Percentiles rank a stretch among this genome's conserved stretches.
Conservation (phyloP, 2,888 invertebrate genomes). For the Eucera pruinosa region DNA sequence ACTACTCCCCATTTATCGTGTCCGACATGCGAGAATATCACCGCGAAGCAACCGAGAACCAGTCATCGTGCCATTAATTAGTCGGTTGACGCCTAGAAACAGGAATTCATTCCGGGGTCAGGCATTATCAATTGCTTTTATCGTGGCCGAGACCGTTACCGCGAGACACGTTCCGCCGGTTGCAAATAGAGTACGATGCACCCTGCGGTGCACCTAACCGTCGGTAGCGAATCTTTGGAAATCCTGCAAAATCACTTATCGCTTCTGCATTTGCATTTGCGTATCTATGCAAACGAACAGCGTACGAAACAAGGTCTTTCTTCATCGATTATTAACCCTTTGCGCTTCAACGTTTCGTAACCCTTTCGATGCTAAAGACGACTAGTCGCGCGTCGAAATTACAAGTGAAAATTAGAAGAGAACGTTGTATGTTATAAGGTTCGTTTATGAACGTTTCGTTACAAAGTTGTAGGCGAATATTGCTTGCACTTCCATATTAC, state of each 20-base stretch:
- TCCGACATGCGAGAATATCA: constrained; percentile 66
- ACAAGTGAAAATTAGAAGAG: no score
- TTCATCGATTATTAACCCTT: no score
- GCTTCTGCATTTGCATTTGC: no score
- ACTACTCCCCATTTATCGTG: constrained; percentile 66
- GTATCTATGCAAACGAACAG: no score
- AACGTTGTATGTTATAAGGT: no score
- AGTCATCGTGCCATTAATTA: constrained; percentile 76
- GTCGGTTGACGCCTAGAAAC: constrained; percentile 73
- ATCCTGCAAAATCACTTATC: constrained; percentile 22
- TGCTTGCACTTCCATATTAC: no score
- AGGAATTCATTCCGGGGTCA: constrained; percentile 68
- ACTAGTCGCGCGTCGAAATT: no score
- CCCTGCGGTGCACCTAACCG: constrained; percentile 18
- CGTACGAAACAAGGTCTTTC: no score
- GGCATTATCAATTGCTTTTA: constrained; percentile 57
- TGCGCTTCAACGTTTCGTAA: no score
- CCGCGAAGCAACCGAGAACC: constrained; percentile 68
- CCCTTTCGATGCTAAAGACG: no score
- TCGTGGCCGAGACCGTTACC: constrained; percentile 62
- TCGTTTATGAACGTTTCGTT: no score
- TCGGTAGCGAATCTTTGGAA: not conserved
- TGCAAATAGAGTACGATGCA: constrained; percentile 54
- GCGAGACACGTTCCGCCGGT: constrained; percentile 39
- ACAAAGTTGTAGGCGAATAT: no score